Evolutionary conservation across 1,140 invertebrate genomes (phyloP).

Genomic region (Bombus confusus): DNA sequence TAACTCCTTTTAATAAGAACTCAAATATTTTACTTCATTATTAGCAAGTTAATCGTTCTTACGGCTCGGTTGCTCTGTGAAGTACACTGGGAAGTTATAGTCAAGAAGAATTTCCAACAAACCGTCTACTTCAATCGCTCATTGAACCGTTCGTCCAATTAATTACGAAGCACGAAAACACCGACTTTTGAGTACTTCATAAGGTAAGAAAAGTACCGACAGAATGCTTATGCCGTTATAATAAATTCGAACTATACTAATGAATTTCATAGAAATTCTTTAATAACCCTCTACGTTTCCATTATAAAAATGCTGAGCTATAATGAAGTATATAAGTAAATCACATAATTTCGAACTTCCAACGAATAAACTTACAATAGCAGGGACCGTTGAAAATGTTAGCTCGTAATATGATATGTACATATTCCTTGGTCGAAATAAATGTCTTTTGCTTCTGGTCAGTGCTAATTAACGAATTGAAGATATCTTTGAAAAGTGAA

Average conservation of each 20-base stretch:
- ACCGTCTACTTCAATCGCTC: not conserved
- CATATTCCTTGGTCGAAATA: no score
- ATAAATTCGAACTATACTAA: not conserved
- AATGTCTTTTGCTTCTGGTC: no score
- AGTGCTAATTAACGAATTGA: no score
- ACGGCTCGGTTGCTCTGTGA: not conserved
- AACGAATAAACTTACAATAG: no score
- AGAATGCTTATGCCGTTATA: no score
- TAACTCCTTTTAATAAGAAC: not conserved
- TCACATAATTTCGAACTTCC: no score
- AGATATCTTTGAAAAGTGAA: no score
- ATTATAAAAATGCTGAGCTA: no score
- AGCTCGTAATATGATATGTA: no score
- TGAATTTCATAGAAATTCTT: not conserved
- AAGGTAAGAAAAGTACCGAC: not conserved
- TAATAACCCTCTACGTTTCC: not conserved
- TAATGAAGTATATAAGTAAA: no score
- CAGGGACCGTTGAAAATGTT: no score
- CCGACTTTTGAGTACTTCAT: not conserved
- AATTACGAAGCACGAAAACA: not conserved
- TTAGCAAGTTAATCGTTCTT: not conserved
- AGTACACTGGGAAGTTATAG: not conserved
- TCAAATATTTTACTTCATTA: not conserved
- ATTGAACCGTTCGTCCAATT: constrained; percentile 19
- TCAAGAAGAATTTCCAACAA: not conserved